Evolutionary conservation across 1,140 invertebrate species (phyloP), one percentile per base, ranked within the genome.

Genomic region (Vanessa atalanta): DNA sequence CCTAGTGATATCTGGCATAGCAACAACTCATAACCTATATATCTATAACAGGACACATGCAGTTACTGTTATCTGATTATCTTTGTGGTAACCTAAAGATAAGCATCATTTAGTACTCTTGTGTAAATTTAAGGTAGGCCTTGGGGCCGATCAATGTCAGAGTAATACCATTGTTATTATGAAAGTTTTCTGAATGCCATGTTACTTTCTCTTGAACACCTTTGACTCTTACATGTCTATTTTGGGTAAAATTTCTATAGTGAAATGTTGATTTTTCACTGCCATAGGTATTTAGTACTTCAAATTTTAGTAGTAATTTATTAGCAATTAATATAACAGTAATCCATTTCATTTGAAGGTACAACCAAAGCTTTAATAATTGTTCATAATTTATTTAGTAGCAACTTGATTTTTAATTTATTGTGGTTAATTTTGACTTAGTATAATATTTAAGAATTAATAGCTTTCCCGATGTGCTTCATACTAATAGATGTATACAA

Each of bases 21-120:
- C 88, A 91, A 91, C 89, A 91, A 85, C 83, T 79, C 72, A 76
- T 83, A 87, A 86, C 87, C 85, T 86, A 91, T 86, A 90, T 86
- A 57, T 57, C 72, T 84, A 82, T 88, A 73, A 67, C 65, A 61
- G 80, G 79, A 79, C 74, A 82, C 72, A 83, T 80, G 85, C 82
- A 85, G 78, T 86, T 81, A 81, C 78, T 86, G 57, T 37, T 61
- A 81, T 82, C 80, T 83, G 85, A 88, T 86, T 83, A 82, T 84
- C 76, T 81, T 79, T 80, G 79, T 84, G 72, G 72, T 73, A 77
- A 69, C 61, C 64, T 77, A 77, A 60, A 79, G 82, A 83, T 80
- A 84, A 78, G 70, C 73, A 75, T 68, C 61, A 71, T 80, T 76
- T 48, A 72, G 65, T 73, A 70, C 64, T 69, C 71, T 31, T 64